Evolutionary conservation across 2,113 vertebrate genomes (phyloP), one percentile per base, ranked within the genome.

Genomic region (Pyxicephalus adspersus): DNA sequence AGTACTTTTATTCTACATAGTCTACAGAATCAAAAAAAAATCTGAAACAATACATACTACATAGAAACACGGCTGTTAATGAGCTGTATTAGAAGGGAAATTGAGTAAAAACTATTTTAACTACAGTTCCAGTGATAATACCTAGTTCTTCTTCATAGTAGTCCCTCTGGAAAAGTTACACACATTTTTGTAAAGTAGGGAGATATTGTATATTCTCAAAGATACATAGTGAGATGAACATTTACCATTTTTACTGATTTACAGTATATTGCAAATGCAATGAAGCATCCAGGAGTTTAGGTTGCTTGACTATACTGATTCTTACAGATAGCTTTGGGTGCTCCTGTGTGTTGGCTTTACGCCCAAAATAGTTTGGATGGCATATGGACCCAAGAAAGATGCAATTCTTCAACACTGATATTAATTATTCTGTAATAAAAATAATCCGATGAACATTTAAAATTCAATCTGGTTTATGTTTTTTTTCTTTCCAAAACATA

Each of bases 311-410:
- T 80, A 61, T 61, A 23, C 22, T 61, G 34, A 29, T 61, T 80
- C 54, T 80, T 80, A n/a, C n/a, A n/a, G 63, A 71, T 71, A 60
- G 77, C 66, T 71, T 17, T 52, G 34, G 65, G 57, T 63, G 19
- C 26, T 51, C 34, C 19, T 9, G 31, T 80, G 38, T 29, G 6
- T 72, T 80, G 77, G 77, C 54, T 23, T 63, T 4, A 22, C 61
- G 65, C 77, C 77, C 77, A 80, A 66, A 80, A 71, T 61, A 6
- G 52, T 80, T 66, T 50, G 28, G 57, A 71, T 80, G 66, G 67
- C 77, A 80, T 80, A 80, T 71, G 77, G 66, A 72, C 26, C 34
- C 20, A 61, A 72, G 54, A 45, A 71, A 71, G 25, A 34, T 61
- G 31, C 25, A 70, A 6, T 52, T 71, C 66, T 71, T 23, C 28